Percentiles rank a stretch among this genome's conserved stretches.
phyloP scores from a whole-genome alignment of 2,797 vertebrate genomes.

The Buphagus erythrorhynchus region DNA sequence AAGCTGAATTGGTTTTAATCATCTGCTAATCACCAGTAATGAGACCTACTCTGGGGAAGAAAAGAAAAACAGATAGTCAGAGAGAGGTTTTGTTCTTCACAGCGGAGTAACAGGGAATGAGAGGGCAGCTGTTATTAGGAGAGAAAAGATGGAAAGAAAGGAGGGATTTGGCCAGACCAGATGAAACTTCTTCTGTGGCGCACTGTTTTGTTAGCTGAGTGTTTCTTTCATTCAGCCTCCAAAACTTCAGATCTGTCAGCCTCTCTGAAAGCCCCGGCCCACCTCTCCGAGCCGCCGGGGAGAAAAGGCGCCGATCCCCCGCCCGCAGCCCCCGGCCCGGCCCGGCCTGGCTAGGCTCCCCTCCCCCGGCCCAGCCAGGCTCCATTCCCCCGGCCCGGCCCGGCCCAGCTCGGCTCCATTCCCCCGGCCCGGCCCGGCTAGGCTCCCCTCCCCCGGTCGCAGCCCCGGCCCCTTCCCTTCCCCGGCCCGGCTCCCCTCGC shows the following conservation, averaged over 20 bases:
- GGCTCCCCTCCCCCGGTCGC: not conserved
- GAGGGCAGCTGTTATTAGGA: conserved; percentile 86
- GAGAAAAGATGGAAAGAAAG: conserved; percentile 83
- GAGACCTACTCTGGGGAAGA: conserved; percentile 90
- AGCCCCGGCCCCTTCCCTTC: too few species aligned
- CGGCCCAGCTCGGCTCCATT: too few species aligned
- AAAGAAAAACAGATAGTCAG: conserved; percentile 88
- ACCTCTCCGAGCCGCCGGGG: conserved; percentile 63
- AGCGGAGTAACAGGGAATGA: conserved; percentile 85
- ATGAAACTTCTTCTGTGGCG: conserved; percentile 81
- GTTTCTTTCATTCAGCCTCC: conserved; percentile 79
- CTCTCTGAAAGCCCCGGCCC: conserved; percentile 68
- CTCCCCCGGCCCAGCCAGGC: not conserved
- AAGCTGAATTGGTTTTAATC: conserved; percentile 91
- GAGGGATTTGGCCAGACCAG: conserved; percentile 85
- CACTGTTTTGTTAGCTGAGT: conserved; percentile 84
- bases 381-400: too few species aligned
- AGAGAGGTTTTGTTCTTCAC: conserved; percentile 87
- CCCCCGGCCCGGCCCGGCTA: not conserved
- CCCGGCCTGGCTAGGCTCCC: not conserved
- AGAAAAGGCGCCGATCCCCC: conserved; percentile 52
- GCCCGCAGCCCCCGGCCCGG: not conserved
- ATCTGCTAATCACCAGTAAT: conserved; percentile 92
- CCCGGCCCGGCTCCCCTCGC: not conserved
- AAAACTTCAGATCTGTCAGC: conserved; percentile 80